phyloP scores from a whole-genome alignment of 1,140 invertebrate genomes.

The Drosophila pseudoobscura region DNA sequence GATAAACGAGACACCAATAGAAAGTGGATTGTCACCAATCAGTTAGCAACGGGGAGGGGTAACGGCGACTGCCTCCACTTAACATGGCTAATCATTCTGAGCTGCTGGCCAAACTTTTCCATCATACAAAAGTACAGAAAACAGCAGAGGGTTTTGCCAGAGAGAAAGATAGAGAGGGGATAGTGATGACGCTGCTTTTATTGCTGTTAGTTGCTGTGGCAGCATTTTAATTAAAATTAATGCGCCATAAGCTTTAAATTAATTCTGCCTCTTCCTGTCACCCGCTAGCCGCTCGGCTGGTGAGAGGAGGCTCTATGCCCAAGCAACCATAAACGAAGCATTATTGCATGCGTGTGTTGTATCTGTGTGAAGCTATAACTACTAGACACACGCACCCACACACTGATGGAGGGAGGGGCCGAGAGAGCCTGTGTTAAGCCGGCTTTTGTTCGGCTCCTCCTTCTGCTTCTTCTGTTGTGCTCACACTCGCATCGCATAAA shows the following conservation, averaged over 20 bases:
- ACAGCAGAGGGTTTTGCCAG: background rate
- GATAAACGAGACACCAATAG: conserved; percentile 13
- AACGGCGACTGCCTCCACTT: conserved; percentile 9
- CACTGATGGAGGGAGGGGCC: too few relatives aligned
- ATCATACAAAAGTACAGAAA: conserved; percentile 17
- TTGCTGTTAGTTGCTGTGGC: conserved; percentile 41
- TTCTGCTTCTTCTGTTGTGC: conserved; percentile 8
- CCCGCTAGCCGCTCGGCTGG: too few relatives aligned
- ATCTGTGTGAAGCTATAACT: conserved; percentile 6
- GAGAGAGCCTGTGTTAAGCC: conserved; percentile 21
- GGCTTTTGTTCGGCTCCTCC: conserved; percentile 12
- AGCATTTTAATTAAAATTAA: conserved; percentile 72
- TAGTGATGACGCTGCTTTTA: conserved; percentile 40
- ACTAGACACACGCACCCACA: background rate
- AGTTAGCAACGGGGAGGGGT: background rate
- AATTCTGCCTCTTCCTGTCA: conserved; percentile 38
- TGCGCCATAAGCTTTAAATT: conserved; percentile 66
- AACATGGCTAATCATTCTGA: conserved; percentile 42
- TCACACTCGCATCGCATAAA: conserved; percentile 49
- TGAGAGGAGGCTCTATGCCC: conserved; percentile 19
- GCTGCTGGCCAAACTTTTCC: conserved; percentile 24
- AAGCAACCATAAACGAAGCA: conserved; percentile 40
- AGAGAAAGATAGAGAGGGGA: background rate
- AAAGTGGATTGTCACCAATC: conserved; percentile 27
- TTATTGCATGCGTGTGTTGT: conserved; percentile 28